Base-by-base conservation (phyloP, 2,888 invertebrate genomes). In the Rosalia funebris region DNA sequence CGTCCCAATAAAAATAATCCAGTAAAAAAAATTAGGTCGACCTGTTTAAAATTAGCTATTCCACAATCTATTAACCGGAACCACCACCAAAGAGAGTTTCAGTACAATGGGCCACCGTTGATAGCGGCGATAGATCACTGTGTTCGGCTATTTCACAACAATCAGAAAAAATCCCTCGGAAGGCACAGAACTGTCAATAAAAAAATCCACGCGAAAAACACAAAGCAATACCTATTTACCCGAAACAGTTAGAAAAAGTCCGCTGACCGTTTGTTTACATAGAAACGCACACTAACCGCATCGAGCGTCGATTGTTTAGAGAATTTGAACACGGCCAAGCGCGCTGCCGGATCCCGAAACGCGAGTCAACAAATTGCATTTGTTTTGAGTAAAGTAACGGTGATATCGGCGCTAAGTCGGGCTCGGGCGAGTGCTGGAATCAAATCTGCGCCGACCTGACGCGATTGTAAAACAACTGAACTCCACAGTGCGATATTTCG, bases 381-480 rank as follows among this genome's bases (percentile, higher is more conserved):
- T 65, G 65, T 65, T 65, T 65, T 62, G 65, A 55, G 60, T 52
- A 39, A 54, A 55, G 48, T 61, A 65, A 61, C 64, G 64, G 64
- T 65, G 62, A 50, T 50, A 31, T 34, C 39, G 39, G 39, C 50
- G 50, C 37, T 39, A 19, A 37, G 48, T 48, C 48, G 48, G 36
- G 36, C 19, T n/a, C 36, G 36, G 17, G 19, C 34, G 48, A 17
- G 19, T 19, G 48, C 34, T 37, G 48, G 48, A 12, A 48, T 48
- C 48, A 48, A 48, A 48, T 37, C 48, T 10, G 48, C 48, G 58
- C 39, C 50, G 57, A 53, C 52, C 55, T 47, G 52, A 53, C 66
- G 66, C 66, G 63, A 62, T 42, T 60, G 60, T 64, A 60, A 66
- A 62, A 66, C 64, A 62, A 63, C 66, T 64, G 66, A 64, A 53